Evolutionary conservation across 2,797 vertebrate genomes (phyloP), one percentile per base, ranked within the genome.

Genomic region (Myotis daubentonii): DNA sequence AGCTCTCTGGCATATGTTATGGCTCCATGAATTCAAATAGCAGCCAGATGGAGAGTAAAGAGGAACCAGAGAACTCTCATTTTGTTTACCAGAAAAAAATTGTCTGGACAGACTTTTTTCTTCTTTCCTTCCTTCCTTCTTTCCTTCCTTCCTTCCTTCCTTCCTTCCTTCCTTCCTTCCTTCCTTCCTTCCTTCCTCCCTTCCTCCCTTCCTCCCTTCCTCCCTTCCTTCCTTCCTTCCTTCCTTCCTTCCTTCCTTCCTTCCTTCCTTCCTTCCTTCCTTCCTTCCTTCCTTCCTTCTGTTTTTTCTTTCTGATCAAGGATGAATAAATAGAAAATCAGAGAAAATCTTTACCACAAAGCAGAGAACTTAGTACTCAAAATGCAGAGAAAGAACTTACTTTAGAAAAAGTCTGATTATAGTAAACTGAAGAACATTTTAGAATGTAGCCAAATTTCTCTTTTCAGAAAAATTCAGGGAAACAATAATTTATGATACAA

Each of bases 391-490:
- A 84, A 87, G 57, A 94, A 60, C 76, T 81, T 75, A 47, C 79
- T 76, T 68, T 76, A 66, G 79, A 80, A 81, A 82, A 68, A 80
- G 5, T 62, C 70, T 44, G 81, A 83, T 51, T 79, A 17, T 51
- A 49, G 85, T 87, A 79, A 84, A 62, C 38, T 15, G n/a, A 71
- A 93, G 84, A 89, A 83, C 57, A 76, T 79, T 86, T 76, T n/a
- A 91, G 83, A 82, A 57, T 15, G 49, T 15, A 28, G 44, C 70
- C 79, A 87, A 90, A 80, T 47, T 75, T 30, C 55, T 60, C 60
- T 76, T 74, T 87, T 94, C 71, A 87, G 91, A 78, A 95, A 94
- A 92, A 76, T 89, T 78, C 36, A 82, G 57, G 55, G 38, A 89
- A 94, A 86, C 38, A 13, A 44, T 71, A 60, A 80, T 65, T 91